Base-by-base conservation (phyloP, 2,113 vertebrate species). In the Mus musculus region DNA sequence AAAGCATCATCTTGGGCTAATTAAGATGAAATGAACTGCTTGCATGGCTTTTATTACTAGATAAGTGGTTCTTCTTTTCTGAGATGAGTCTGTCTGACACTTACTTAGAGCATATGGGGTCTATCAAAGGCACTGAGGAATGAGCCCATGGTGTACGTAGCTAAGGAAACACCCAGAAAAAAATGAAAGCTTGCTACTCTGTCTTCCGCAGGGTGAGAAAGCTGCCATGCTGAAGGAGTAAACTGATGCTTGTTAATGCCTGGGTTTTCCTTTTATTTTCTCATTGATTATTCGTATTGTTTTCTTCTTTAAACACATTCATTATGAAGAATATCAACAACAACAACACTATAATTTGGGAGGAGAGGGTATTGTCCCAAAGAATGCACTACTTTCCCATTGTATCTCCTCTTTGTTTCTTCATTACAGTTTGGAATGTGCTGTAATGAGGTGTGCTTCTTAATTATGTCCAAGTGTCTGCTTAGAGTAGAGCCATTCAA, bases 11-110 rank as follows among this genome's bases (percentile, higher is more conserved):
- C 90, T 76, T 75, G 76, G 81, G 67, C 96, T 98, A 96, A 98
- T 96, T 96, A 97, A 92, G 97, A 96, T 93, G 96, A 95, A 96
- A 92, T 63, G 80, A 98, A 91, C 92, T 93, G 56, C 91, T 97
- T 75, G 54, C 72, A 24, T 67, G 72, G 85, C 73, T 96, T 69
- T 80, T 92, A 75, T 92, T 92, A 84, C 72, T 36, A 36, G 91
- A 30, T 90, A 95, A 96, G 94, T 69, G 39, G 42, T 88, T 97
- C 85, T 94, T 92, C 89, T 80, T 72, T 85, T 39, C 71, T 77
- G 92, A 96, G 76, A 88, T 4, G 4, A 95, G 76, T 92, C 77
- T 63, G 88, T 96, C 95, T 97, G 95, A 95, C 69, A 82, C 90
- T 90, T 96, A 54, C 91, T 75, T 69, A 80, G 82, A 87, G 73